Base-by-base conservation (phyloP, 64 coral and sea anemone genomes). In the Montipora capricornis region DNA sequence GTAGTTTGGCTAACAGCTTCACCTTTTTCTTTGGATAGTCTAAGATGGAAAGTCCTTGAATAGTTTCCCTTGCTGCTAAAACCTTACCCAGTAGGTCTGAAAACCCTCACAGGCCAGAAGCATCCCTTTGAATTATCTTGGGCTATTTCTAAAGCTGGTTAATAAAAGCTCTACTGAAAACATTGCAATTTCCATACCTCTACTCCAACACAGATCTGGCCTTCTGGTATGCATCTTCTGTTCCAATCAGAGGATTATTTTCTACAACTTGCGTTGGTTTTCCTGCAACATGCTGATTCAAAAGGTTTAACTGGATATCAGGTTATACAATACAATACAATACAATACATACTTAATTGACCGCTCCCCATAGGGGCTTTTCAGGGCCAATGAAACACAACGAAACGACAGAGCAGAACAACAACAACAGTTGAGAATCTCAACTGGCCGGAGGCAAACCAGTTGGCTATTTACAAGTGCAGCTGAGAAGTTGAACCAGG, bases 1-100 rank as follows among this genome's bases (percentile, higher is more conserved):
- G 95, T 19, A 93, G 76, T 45, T 96, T 96, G 53, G 95, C 84
- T 17, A 96, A 61, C 29, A 90, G 74, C 84, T 94, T 94, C 4
- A 97, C 88, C 82, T 97, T 94, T 78, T 96, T 0, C 29, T 37
- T 37, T 37, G 29, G 1, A 37, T 37, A 37, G 29, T 37, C 29
- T 37, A 37, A 37, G 29, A 37, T 37, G 29, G 29, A 37, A 37
- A 37, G 29, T 37, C 29, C 29, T 37, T 1, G 29, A 37, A 1
- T 37, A 37, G 1, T 37, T 37, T 37, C 29, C 29, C 29, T 37
- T 37, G 1, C 29, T 37, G 29, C 29, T 37, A 37, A 37, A 37
- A 37, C 29, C 29, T 37, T 37, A 37, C 1, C 29, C 29, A 37
- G 29, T 37, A 37, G 29, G 29, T 37, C 29, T 37, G 1, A 37